Evolutionary conservation across 1,140 invertebrate species (phyloP), one percentile per base, ranked within the genome.

Genomic region (Nephila pilipes): DNA sequence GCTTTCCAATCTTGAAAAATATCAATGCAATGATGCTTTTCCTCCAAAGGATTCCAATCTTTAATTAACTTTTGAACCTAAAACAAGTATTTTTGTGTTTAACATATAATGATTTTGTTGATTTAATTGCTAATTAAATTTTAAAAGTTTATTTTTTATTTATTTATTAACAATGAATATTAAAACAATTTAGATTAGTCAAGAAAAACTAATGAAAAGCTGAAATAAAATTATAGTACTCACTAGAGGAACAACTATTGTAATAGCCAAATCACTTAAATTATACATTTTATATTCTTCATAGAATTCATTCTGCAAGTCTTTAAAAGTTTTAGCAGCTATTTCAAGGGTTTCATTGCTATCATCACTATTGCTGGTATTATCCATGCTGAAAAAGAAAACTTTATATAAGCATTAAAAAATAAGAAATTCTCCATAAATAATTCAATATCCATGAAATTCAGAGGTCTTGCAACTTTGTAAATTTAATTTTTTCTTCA

Each of bases 1-100:
- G 95, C 95, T 92, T 97, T 96, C 98, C 98, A 98, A 92, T 97
- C 96, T 92, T 96, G 95, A 63, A 98, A 97, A n/a, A 97, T 95
- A 18, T 96, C 96, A 10, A 97, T 91, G 36, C 97, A 97, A 94
- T 95, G 96, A 95, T 8, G 94, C 96, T 97, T 95, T 96, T 96
- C 94, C 25, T 96, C 95, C 4, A 99, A 95, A 0, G 98, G 97
- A 94, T 97, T 96, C 98, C 98, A 99, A 65, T 95, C 96, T 1
- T 95, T 94, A 25, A 99, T 95, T 85, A 97, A 96, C 38, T 97
- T 96, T 94, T 97, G 97, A 69, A 98, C 95, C 93, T 93, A 32
- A 2, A 32, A 29, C 3, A 69, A 14, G 32, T 69, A 32, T 69
- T 65, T 2, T 12, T 25, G 29, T 25, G 3, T 65, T 2, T 10